Evolutionary conservation across 1,140 invertebrate genomes (phyloP).

Genomic region (Thaumetopoea pityocampa): DNA sequence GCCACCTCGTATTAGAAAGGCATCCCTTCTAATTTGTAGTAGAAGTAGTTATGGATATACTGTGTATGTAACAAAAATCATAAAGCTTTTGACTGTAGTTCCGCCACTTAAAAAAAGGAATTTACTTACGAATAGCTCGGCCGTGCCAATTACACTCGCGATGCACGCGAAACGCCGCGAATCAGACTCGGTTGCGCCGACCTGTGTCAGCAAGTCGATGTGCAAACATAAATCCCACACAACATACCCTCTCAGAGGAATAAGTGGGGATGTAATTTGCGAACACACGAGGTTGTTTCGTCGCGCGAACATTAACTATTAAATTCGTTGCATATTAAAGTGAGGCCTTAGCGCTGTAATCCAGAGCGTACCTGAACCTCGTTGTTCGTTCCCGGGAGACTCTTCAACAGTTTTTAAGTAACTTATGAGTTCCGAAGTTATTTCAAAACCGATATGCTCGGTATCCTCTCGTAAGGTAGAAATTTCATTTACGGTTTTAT

Average conservation of each 20-base stretch:
- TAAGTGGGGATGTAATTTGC: slow-evolving; percentile 67
- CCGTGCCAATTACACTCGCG: slow-evolving; percentile 12
- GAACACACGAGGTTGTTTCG: slow-evolving; percentile 44
- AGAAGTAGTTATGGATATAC: too few species aligned
- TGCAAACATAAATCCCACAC: slow-evolving; percentile 57
- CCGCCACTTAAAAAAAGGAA: slow-evolving; percentile 9
- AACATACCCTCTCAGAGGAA: slow-evolving; percentile 40
- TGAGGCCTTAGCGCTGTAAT: slow-evolving; percentile 47
- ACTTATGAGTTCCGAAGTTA: slow-evolving; percentile 13
- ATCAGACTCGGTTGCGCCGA: slow-evolving; percentile 33
- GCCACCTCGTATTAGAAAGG: too few species aligned
- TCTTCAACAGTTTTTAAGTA: slow-evolving; percentile 25
- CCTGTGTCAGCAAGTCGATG: slow-evolving; percentile 41
- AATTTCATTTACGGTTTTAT: too few species aligned
- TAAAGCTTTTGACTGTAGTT: too few species aligned
- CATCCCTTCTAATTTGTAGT: too few species aligned
- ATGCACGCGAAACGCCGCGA: slow-evolving; percentile 19
- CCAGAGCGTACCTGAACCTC: slow-evolving; percentile 36
- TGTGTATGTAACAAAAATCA: too few species aligned
- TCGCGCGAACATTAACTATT: slow-evolving; percentile 67
- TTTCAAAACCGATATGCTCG: slow-evolving; percentile 11
- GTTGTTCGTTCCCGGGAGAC: slow-evolving; percentile 21
- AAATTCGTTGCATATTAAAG: slow-evolving; percentile 71
- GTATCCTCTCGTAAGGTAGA: too few species aligned
- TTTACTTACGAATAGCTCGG: slow-evolving; percentile 3